These are phyloP conservation scores for Enteromius argenteus DNA, from an alignment of 2,797 vertebrate genomes.

Conservation along the genomic window DNA sequence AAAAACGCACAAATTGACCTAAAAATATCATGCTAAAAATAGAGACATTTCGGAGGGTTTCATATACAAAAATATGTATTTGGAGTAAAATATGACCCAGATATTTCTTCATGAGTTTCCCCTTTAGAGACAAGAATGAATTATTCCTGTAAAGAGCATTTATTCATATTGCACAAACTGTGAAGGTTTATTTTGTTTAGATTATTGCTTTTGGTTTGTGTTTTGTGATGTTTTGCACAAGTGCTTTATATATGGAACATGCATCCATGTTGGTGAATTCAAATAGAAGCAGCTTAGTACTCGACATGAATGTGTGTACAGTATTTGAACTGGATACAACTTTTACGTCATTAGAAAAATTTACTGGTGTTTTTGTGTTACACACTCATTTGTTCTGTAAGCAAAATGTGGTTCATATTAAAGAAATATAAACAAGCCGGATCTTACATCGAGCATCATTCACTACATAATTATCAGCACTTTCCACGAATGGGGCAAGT, in stretches of 20 bases:
- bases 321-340: conserved; percentile 25
- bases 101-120: background rate
- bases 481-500: background rate
- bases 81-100: background rate
- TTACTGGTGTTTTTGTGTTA: conserved; percentile 8
- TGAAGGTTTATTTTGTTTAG: background rate
- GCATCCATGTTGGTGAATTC: background rate
- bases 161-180: conserved; percentile 46
- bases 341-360: background rate
- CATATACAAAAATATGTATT: background rate
- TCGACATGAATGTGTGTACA: background rate
- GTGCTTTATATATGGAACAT: conserved; percentile 15
- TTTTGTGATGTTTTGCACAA: conserved; percentile 25
- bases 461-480: background rate
- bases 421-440: background rate
- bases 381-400: conserved; percentile 22
- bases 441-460: background rate
- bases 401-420: conserved; percentile 16
- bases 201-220: conserved; percentile 1
- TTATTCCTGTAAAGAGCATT: background rate
- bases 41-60: background rate
- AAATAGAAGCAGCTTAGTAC: conserved; percentile 7
- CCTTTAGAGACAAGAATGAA: background rate
- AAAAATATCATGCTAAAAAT: background rate
- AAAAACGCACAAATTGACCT: background rate